phyloP scores from a whole-genome alignment of 2,797 vertebrate genomes.

The Poecilia wingei region DNA sequence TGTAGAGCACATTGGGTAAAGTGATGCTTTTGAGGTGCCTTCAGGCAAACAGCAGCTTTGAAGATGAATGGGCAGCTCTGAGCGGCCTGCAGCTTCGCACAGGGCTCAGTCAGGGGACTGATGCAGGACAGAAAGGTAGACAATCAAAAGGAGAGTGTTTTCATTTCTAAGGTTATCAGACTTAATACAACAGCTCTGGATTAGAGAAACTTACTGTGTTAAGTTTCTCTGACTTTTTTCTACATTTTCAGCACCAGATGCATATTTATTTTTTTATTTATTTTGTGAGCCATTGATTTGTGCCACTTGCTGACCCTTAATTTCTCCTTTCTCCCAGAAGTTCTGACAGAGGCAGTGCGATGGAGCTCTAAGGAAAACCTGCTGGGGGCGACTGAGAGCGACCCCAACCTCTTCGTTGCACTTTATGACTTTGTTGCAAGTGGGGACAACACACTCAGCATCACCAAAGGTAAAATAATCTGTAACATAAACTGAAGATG shows the following conservation, averaged over 20 bases:
- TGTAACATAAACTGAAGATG: not conserved
- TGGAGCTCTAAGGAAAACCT: slow-evolving; percentile 99
- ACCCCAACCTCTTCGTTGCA: slow-evolving; percentile 99
- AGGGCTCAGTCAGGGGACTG: slow-evolving; percentile 56
- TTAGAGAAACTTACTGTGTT: not conserved
- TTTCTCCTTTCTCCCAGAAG: slow-evolving; percentile 81
- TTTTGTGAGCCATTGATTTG: not conserved
- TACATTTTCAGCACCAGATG: not conserved
- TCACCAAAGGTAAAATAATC: slow-evolving; percentile 91
- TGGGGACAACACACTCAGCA: slow-evolving; percentile 99
- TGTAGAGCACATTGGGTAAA: slow-evolving; percentile 42
- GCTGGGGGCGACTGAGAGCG: slow-evolving; percentile 94
- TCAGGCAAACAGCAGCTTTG: slow-evolving; percentile 84
- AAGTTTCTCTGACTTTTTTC: not conserved
- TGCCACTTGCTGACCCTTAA: slow-evolving; percentile 16
- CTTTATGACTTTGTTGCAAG: slow-evolving; percentile 99
- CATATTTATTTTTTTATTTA: not conserved
- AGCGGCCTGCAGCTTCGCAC: slow-evolving; percentile 65
- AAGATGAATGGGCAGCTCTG: slow-evolving; percentile 79
- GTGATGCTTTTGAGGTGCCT: slow-evolving; percentile 86
- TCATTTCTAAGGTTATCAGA: not conserved
- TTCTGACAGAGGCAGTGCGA: slow-evolving; percentile 95
- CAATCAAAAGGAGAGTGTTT: slow-evolving; percentile 1
- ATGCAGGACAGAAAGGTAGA: slow-evolving; percentile 71
- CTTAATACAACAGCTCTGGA: not conserved